Evolutionary conservation across 2,888 invertebrate species (phyloP).

Genomic region (Drosophila paramelanica): DNA sequence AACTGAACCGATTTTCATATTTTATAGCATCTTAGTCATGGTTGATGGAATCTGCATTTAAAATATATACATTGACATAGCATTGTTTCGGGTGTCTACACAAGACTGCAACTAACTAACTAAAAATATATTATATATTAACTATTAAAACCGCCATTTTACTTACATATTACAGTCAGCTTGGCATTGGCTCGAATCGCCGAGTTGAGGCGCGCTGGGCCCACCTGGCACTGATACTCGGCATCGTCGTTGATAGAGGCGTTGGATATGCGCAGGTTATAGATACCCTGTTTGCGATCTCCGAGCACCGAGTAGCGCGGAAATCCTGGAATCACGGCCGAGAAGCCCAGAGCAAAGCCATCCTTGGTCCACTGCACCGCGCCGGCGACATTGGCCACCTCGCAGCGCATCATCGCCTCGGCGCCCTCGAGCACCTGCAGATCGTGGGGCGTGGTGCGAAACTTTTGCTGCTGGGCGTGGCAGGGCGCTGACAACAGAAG

Average conservation of each 20-base stretch:
- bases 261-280: constrained; percentile 95
- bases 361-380: constrained; percentile 98
- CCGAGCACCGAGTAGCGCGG: constrained; percentile 95
- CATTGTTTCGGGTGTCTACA: no score
- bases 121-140: no score
- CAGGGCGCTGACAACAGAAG: constrained; percentile 35
- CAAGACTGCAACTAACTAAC: no score
- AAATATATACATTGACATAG: no score
- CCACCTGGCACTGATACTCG: constrained; percentile 98
- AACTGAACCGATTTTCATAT: no score
- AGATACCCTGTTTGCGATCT: constrained; percentile 92
- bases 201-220: constrained; percentile 92
- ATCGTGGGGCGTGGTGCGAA: constrained; percentile 91
- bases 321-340: constrained; percentile 91
- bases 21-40: no score
- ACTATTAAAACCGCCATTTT: background rate
- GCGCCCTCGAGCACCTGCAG: constrained; percentile 93
- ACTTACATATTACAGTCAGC: constrained; percentile 97
- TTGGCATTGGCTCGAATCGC: constrained; percentile 94
- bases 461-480: constrained; percentile 90
- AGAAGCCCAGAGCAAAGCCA: constrained; percentile 94
- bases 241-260: constrained; percentile 96
- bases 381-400: constrained; percentile 93
- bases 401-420: constrained; percentile 93
- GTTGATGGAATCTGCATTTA: no score